These are phyloP conservation scores for Cynopterus brachyotis DNA, from an alignment of 2,113 vertebrate species.

Conservation along the genomic window DNA sequence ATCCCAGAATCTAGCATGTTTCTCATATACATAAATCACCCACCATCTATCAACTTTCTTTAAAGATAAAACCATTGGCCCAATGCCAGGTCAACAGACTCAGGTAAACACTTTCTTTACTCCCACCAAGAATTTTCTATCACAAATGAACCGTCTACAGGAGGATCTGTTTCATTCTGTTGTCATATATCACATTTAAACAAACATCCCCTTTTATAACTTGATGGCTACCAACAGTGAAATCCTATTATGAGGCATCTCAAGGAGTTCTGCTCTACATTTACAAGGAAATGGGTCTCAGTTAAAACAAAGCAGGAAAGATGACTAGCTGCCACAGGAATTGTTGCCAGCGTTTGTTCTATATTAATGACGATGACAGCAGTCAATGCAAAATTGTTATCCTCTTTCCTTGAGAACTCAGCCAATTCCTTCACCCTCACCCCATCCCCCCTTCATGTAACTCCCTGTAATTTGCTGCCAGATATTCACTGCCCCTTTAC, in stretches of 20 bases:
- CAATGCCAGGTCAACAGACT: neutral
- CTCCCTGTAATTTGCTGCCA: too few relatives aligned
- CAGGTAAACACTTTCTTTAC: too few relatives aligned
- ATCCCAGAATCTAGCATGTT: neutral
- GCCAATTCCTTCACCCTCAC: neutral
- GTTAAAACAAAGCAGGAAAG: neutral
- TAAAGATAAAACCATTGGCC: neutral
- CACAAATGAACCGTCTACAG: neutral
- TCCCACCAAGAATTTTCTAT: neutral
- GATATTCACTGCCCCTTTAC: neutral
- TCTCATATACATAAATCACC: fast-evolving
- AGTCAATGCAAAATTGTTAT: neutral
- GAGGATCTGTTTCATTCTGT: neutral
- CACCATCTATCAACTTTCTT: neutral
- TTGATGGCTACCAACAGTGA: neutral
- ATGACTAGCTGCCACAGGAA: neutral
- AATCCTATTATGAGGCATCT: neutral
- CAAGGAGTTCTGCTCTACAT: neutral
- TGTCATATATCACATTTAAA: neutral
- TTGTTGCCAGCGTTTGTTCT: neutral
- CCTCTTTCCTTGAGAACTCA: neutral
- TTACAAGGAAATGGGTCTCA: neutral
- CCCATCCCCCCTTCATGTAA: fast-evolving
- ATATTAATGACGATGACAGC: neutral
- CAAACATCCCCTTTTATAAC: neutral